These are phyloP conservation scores for Hypothenemus hampei DNA, from an alignment of 1,140 invertebrate species.

Conservation along the genomic window DNA sequence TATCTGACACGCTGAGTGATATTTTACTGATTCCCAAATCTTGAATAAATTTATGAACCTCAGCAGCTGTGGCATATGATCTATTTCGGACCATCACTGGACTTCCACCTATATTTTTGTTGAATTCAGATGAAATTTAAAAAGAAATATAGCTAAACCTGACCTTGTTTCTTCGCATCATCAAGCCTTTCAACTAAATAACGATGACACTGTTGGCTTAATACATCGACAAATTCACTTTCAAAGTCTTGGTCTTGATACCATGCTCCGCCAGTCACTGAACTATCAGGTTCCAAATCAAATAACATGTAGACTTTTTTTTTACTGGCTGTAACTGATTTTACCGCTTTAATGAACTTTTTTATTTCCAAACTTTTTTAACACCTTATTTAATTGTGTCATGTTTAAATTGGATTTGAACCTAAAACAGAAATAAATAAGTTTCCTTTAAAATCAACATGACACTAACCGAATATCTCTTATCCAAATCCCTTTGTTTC, in stretches of 20 bases:
- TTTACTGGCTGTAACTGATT: constrained; percentile 92
- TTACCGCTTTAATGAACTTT: constrained; percentile 94
- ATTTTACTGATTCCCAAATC: constrained; percentile 92
- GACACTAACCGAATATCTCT: constrained; percentile 65
- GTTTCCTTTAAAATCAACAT: background rate
- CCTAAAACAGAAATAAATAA: constrained; percentile 41
- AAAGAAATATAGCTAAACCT: background rate
- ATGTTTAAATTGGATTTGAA: constrained; percentile 82
- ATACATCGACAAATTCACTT: constrained; percentile 93
- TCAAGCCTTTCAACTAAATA: constrained; percentile 71
- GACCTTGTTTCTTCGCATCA: constrained; percentile 53
- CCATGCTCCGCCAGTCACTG: constrained; percentile 96
- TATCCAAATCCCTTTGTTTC: constrained; percentile 96
- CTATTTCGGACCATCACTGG: constrained; percentile 72
- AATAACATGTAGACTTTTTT: constrained; percentile 97
- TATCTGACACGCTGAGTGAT: constrained; percentile 77
- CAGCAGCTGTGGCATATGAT: constrained; percentile 71
- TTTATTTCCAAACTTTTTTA: constrained; percentile 92
- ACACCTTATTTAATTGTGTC: constrained; percentile 87
- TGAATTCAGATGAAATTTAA: background rate
- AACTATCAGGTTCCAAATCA: constrained; percentile 87
- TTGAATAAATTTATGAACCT: constrained; percentile 86
- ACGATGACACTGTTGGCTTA: constrained; percentile 85
- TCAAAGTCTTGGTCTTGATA: constrained; percentile 98
- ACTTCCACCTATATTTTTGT: constrained; percentile 55